Conservation (phyloP, 2,797 vertebrate genomes). For the Rhynchotus rufescens region DNA sequence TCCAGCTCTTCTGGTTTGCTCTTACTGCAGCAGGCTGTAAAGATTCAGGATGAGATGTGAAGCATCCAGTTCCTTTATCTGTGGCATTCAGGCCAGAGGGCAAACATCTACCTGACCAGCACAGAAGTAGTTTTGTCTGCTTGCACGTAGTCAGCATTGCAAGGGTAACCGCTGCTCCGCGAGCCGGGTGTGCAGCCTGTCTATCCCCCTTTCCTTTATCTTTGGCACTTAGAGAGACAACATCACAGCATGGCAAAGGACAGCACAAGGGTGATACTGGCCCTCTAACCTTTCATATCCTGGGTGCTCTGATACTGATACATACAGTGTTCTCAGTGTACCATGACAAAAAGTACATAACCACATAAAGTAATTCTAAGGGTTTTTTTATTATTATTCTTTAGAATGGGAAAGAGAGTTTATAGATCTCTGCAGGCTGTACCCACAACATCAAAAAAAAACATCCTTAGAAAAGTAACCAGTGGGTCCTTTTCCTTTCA, state of each 20-base stretch:
- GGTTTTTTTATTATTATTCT: not conserved
- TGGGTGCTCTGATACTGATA: not conserved
- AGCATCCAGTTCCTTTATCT: constrained; percentile 11
- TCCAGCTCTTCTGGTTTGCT: not conserved
- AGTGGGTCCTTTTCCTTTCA: not conserved
- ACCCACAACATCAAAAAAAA: not conserved
- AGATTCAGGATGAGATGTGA: constrained; percentile 38
- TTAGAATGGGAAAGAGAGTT: not conserved
- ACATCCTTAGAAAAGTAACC: not conserved
- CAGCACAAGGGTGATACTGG: not conserved
- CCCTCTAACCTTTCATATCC: not conserved
- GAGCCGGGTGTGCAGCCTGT: constrained; percentile 5
- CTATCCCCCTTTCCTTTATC: constrained; percentile 19
- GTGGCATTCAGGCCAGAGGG: constrained; percentile 8
- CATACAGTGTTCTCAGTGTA: constrained; percentile 3
- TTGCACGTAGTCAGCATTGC: constrained; percentile 24
- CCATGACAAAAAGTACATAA: not conserved
- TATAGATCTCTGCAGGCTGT: not conserved
- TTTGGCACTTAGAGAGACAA: constrained; percentile 9
- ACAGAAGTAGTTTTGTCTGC: constrained; percentile 19
- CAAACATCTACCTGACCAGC: not conserved
- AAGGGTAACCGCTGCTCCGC: constrained; percentile 32
- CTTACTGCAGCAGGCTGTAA: not conserved
- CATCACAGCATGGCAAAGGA: not conserved
- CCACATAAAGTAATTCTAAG: not conserved